These are phyloP conservation scores for Ceyx melanurus DNA, from an alignment of 2,113 vertebrate genomes.

Conservation along the genomic window DNA sequence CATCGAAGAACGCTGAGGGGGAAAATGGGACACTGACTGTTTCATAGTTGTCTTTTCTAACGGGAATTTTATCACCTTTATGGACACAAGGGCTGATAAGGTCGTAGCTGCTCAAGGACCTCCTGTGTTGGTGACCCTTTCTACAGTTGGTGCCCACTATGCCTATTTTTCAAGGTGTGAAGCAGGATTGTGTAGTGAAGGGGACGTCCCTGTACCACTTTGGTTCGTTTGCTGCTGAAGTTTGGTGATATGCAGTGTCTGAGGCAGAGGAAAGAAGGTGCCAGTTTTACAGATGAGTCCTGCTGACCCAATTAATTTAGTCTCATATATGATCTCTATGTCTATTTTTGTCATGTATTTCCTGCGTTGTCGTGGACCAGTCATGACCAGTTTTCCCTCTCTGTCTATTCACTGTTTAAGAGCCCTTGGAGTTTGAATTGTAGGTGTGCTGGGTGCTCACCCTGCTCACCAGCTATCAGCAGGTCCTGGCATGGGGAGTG, in stretches of 20 bases:
- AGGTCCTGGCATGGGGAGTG: rapidly evolving
- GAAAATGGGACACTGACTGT: neutral
- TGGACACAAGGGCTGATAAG: rapidly evolving
- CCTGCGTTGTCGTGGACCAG: neutral
- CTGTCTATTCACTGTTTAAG: neutral
- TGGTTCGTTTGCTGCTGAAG: neutral
- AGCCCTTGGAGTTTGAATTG: neutral
- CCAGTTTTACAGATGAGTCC: neutral
- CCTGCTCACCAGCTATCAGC: neutral
- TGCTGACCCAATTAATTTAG: neutral
- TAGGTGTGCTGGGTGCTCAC: neutral
- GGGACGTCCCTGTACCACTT: neutral
- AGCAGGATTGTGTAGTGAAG: neutral
- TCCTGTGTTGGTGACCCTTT: neutral
- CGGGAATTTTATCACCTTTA: neutral
- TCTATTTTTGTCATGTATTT: neutral
- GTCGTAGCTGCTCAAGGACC: neutral
- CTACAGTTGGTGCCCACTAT: rapidly evolving
- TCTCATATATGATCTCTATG: neutral
- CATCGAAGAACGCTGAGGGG: neutral
- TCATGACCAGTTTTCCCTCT: neutral
- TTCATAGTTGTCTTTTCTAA: neutral
- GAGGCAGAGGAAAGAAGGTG: neutral
- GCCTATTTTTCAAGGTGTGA: neutral
- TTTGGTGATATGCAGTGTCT: neutral